These are phyloP conservation scores for Heliconius aoede DNA, from an alignment of 2,888 invertebrate genomes.

Conservation along the genomic window DNA sequence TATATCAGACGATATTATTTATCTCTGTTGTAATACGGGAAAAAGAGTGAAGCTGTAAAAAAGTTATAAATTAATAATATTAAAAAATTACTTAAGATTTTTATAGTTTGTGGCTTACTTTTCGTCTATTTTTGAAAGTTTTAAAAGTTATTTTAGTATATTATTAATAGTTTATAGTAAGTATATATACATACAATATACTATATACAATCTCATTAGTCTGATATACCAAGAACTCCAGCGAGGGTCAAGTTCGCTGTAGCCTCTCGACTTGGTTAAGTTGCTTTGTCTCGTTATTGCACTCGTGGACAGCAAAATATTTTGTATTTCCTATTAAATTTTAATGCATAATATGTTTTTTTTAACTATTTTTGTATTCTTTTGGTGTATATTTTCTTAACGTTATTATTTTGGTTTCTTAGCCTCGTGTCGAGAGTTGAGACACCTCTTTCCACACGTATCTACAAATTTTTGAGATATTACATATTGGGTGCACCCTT, in stretches of 20 bases:
- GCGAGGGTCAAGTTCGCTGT: constrained; percentile 31
- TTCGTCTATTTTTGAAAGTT: background rate
- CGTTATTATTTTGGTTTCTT: no score
- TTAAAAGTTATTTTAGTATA: background rate
- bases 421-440: no score
- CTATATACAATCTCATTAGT: constrained; percentile 20
- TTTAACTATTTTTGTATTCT: background rate
- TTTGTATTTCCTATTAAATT: constrained; percentile 4
- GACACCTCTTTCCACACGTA: no score
- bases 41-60: background rate
- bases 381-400: background rate
- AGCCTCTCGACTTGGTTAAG: constrained; percentile 27
- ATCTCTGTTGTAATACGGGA: no score
- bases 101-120: background rate
- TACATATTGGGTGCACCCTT: no score
- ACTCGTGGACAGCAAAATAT: constrained; percentile 10
- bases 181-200: background rate
- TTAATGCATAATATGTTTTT: background rate
- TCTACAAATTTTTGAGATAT: no score
- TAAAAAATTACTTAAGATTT: background rate
- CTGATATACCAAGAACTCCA: constrained; percentile 19
- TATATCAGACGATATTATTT: no score
- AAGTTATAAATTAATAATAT: background rate
- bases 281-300: constrained; percentile 21
- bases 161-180: background rate